phyloP scores from a whole-genome alignment of 2,797 vertebrate genomes.

The Sebastes baramenuke region DNA sequence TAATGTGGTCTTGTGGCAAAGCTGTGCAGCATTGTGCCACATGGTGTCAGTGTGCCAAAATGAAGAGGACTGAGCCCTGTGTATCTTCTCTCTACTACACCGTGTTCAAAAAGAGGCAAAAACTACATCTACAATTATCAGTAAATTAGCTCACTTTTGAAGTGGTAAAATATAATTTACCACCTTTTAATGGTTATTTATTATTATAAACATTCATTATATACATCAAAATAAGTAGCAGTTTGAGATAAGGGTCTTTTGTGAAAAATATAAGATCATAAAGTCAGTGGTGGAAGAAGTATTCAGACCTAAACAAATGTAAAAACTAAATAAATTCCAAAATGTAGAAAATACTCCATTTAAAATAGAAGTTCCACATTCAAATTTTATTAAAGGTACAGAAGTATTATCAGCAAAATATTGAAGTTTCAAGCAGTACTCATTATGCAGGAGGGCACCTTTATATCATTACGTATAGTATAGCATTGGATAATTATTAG shows the following conservation, averaged over 20 bases:
- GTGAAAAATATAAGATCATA: not conserved
- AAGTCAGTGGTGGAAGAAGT: not conserved
- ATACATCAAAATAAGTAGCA: too few relatives aligned
- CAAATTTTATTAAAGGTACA: not conserved
- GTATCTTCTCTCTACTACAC: not conserved
- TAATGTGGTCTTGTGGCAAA: not conserved
- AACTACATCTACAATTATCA: not conserved
- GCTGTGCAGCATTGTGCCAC: slow-evolving; percentile 43
- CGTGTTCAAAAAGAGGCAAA: not conserved
- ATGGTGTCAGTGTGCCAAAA: slow-evolving; percentile 59
- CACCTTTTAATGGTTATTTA: not conserved
- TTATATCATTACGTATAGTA: not conserved
- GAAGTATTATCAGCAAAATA: not conserved
- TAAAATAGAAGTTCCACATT: not conserved
- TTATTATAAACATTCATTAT: not conserved
- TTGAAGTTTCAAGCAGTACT: not conserved
- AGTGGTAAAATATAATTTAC: not conserved
- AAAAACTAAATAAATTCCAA: not conserved
- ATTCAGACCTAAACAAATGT: not conserved
- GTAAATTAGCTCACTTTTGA: too few relatives aligned
- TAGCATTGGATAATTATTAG: not conserved
- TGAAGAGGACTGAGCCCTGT: not conserved
- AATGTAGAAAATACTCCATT: not conserved
- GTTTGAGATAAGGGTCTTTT: not conserved
- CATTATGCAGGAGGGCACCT: not conserved